Percentiles rank a stretch among this genome's conserved stretches.
phyloP scores from a whole-genome alignment of 64 coral and sea anemone genomes.

The Pocillopora damicornis region DNA sequence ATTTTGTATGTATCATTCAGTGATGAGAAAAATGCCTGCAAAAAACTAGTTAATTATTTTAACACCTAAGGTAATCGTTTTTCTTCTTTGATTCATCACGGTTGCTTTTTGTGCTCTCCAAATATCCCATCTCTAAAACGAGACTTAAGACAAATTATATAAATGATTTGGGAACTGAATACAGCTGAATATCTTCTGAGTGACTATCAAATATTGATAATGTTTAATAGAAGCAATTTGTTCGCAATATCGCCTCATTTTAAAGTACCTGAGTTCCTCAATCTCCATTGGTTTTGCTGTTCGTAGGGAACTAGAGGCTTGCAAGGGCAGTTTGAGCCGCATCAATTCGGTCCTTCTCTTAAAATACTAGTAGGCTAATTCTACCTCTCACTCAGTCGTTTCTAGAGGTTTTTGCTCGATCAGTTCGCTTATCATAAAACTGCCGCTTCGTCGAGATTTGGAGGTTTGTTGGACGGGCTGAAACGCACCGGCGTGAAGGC shows the following conservation, averaged over 20 bases:
- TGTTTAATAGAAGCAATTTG: neutral
- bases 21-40: conserved; percentile 30
- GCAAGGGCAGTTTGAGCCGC: neutral
- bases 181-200: neutral
- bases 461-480: conserved; percentile 12
- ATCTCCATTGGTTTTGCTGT: neutral
- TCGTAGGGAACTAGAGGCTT: neutral
- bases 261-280: neutral
- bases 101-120: neutral
- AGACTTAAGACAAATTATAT: neutral
- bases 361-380: neutral
- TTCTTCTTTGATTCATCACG: neutral
- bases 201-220: conserved; percentile 28
- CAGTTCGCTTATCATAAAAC: conserved; percentile 25
- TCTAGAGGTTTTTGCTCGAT: neutral
- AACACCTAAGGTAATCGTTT: conserved; percentile 27
- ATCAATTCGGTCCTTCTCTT: neutral
- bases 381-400: neutral
- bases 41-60: conserved; percentile 39
- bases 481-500: conserved; percentile 10
- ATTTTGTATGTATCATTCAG: neutral
- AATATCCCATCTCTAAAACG: neutral
- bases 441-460: conserved; percentile 16
- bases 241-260: neutral
- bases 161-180: neutral